Percentiles rank a stretch among this genome's conserved stretches.
Conservation (phyloP, 2,797 vertebrate genomes). For the Pseudocheirus occidentalis region DNA sequence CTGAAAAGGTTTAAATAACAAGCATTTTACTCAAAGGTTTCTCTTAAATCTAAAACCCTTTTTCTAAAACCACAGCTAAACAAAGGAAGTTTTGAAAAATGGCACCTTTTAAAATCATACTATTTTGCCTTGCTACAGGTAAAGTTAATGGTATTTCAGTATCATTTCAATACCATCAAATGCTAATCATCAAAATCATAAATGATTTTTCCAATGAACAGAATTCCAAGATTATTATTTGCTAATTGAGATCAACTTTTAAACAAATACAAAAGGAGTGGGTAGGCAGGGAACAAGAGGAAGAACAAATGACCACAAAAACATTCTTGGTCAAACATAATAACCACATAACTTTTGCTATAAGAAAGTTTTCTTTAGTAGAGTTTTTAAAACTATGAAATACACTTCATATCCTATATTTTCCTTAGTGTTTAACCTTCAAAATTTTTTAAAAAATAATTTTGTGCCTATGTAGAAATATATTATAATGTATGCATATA, state of each 20-base stretch:
- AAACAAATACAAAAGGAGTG: background rate
- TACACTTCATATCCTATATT: background rate
- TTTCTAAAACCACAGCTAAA: slow-evolving; percentile 50
- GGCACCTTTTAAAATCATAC: slow-evolving; percentile 53
- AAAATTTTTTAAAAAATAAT: background rate
- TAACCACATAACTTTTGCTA: background rate
- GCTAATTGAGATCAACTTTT: background rate
- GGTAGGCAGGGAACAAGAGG: background rate
- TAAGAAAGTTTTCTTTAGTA: background rate
- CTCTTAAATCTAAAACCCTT: slow-evolving; percentile 49
- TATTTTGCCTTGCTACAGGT: background rate
- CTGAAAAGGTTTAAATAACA: slow-evolving; percentile 62
- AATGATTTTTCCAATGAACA: background rate
- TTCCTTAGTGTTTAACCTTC: background rate
- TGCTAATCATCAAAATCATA: background rate
- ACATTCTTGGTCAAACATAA: background rate
- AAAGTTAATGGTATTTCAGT: slow-evolving; percentile 59
- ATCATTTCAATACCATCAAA: slow-evolving; percentile 42
- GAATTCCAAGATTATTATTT: background rate
- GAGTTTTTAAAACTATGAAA: background rate
- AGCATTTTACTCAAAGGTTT: slow-evolving; percentile 53
- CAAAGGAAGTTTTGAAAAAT: slow-evolving; percentile 40
- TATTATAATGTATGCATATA: background rate
- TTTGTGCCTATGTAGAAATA: background rate
- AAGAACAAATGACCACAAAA: background rate